A percentile compares a stretch with the other conserved stretches of the same genome.
phyloP scores from a whole-genome alignment of 2,113 vertebrate genomes.

The Cyanocitta stelleri region DNA sequence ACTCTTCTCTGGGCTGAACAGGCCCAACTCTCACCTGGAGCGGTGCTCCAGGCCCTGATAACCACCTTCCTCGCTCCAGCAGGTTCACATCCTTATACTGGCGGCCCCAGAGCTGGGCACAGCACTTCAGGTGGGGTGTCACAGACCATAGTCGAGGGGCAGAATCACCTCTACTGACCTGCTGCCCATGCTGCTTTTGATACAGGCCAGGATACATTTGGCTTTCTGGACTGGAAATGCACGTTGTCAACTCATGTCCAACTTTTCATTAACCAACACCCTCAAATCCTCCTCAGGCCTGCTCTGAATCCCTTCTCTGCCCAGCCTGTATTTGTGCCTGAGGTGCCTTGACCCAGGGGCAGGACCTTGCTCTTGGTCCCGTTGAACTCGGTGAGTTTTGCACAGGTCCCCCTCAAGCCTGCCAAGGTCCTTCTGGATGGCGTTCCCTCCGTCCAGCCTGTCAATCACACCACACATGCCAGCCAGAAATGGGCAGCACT shows the following conservation, averaged over 20 bases:
- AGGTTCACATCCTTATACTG: not conserved
- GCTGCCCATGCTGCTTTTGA: not conserved
- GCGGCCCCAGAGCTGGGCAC: not conserved
- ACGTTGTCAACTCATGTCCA: not conserved
- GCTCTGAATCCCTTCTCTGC: not conserved
- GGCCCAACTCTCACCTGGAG: not conserved
- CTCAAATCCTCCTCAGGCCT: not conserved
- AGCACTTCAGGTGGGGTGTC: not conserved
- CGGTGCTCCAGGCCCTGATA: not conserved
- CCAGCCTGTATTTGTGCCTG: not conserved
- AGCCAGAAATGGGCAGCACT: not conserved
- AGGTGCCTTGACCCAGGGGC: too few relatives aligned
- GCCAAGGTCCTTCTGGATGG: not conserved
- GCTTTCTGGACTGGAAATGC: not conserved
- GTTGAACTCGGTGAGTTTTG: rapidly evolving
- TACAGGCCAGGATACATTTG: not conserved
- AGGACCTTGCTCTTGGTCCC: not conserved
- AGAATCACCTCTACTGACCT: not conserved
- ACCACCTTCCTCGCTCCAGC: not conserved
- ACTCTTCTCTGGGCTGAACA: not conserved
- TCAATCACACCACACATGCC: not conserved
- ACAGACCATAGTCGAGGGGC: not conserved
- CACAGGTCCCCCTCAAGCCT: not conserved
- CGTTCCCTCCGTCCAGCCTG: not conserved
- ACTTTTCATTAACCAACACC: not conserved